Base-by-base conservation (phyloP, 2,113 vertebrate species). In the Nestor notabilis region DNA sequence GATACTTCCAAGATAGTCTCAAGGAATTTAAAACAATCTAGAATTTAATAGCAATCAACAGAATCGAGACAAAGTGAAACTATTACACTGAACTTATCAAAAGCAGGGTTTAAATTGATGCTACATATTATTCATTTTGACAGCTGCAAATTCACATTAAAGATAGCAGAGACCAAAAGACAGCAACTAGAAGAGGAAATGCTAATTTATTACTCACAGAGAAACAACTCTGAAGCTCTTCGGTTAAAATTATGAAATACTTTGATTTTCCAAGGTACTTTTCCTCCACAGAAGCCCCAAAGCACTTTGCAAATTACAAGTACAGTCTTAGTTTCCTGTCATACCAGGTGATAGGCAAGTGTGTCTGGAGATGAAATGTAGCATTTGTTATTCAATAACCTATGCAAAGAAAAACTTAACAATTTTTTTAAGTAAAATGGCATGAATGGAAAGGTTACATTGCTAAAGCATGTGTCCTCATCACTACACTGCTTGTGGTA, bases 81-180 rank as follows among this genome's bases (percentile, higher is more conserved):
- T 97, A 97, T 98, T 97, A 97, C 3, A 24, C 97, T 98, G 97
- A 98, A 98, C 94, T 97, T 98, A 95, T 93, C 68, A 39, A 98
- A 98, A 97, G 96, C 95, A 90, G 95, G 90, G 95, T 97, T 98
- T 97, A 97, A 98, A 98, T 95, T 98, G 97, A 98, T 98, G 97
- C 96, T 82, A 76, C 93, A 43, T 98, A 98, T 98, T 98, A 98
- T 94, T 98, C 98, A 98, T 98, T 98, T 97, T 98, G 98, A 98
- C 98, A 98, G 98, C 97, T 98, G 97, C 97, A 98, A 98, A 98
- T 97, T 98, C 97, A 97, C 97, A 95, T 44, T 96, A 96, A 97
- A 98, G 98, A 98, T 98, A 98, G 97, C 97, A 95, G 95, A 95
- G 87, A 92, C 89, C 65, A 86, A 97, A 97, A 93, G 72, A 93